phyloP scores from a whole-genome alignment of 2,113 vertebrate species.

The Oriolus oriolus region DNA sequence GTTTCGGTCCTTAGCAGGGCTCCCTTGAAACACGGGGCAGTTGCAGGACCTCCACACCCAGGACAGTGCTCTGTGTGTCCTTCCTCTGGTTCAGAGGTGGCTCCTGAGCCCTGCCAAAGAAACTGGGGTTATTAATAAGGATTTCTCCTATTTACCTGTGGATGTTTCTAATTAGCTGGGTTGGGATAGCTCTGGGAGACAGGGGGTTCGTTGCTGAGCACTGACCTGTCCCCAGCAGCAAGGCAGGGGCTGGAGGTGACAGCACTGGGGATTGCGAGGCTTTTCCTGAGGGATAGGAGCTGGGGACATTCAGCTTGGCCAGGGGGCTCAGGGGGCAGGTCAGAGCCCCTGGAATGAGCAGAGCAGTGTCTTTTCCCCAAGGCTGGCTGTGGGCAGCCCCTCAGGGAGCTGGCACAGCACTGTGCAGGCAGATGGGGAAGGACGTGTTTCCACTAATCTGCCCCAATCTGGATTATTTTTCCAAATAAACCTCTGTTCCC shows the following conservation, averaged over 20 bases:
- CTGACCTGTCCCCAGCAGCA: background rate
- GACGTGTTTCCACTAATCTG: background rate
- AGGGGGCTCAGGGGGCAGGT: background rate
- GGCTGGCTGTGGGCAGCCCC: accelerated
- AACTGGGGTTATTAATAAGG: accelerated
- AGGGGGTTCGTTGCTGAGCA: background rate
- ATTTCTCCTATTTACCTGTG: too few species aligned
- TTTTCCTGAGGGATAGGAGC: too few species aligned
- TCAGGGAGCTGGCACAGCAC: background rate
- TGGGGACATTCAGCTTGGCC: background rate
- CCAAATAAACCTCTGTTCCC: background rate
- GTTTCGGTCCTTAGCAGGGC: background rate
- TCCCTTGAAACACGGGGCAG: background rate
- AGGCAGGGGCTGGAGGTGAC: background rate
- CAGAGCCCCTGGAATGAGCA: background rate
- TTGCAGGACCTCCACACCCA: background rate
- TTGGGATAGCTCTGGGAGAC: background rate
- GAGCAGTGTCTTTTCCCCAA: background rate
- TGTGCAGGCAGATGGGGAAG: background rate
- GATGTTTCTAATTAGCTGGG: background rate
- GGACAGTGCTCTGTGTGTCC: background rate
- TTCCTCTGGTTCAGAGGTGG: background rate
- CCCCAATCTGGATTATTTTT: background rate
- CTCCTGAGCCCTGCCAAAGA: background rate
- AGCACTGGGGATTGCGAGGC: background rate